Base-by-base conservation (phyloP, 2,888 invertebrate species). In the Cyaniris semiargus region DNA sequence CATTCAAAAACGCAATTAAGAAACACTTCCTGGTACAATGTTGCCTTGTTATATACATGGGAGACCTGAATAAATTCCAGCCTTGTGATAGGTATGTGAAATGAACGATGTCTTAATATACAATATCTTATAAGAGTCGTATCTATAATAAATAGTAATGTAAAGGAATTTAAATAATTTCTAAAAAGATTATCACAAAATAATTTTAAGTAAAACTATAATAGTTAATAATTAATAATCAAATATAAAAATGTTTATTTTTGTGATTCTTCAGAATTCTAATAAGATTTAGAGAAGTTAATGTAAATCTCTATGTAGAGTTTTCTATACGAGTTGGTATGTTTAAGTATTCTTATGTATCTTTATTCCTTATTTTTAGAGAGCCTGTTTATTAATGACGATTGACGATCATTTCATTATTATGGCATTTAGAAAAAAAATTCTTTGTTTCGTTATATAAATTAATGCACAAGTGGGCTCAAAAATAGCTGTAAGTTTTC, bases 21-120 rank as follows among this genome's bases (percentile, higher is more conserved):
- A n/a, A 71, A 53, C 71, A 70, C 76, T 76, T 76, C 76, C 76
- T 23, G 76, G 76, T 72, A 72, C 71, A 34, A 34, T 85, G 86
- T 87, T 85, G 84, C 85, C 84, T 86, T 89, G 23, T 10, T 60
- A 23, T 23, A 23, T 58, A 31, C 66, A 76, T 76, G 76, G 15
- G 38, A 34, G 60, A 60, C 76, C 44, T 76, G 60, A 60, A 44
- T 76, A 3, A 60, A 23, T 60, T 60, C 10, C n/a, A 7, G 7
- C 0, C 58, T n/a, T 58, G 58, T 21, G 58, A n/a, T 58, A 58
- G 21, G 58, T 58, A 58, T 21, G 58, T 58, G 21, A 6, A 58
- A 21, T 58, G 1, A 21, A 21, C 21, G 10, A 18, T 38, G 38
- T 48, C 48, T 48, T 18, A 53, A 53, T 53, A 21, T 21, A 21